A percentile compares a stretch with the other conserved stretches of the same genome.
Conservation (phyloP, 2,888 invertebrate species). For the Mythimna lalbum region DNA sequence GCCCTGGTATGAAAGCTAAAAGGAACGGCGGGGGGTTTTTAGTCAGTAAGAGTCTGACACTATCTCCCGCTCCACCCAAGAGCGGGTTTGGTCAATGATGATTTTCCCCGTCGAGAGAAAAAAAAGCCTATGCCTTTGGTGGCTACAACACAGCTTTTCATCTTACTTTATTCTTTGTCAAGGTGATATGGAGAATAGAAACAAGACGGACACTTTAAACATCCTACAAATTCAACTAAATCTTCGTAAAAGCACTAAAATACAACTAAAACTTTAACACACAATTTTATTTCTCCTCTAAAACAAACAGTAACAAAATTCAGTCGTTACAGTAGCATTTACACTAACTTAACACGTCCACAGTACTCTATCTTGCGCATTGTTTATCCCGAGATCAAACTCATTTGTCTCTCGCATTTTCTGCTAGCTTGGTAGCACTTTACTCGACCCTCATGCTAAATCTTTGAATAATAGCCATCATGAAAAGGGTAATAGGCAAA, state of each 20-base stretch:
- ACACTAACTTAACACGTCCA: conserved; percentile 28
- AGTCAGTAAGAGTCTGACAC: too few species aligned
- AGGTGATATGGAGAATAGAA: neutral
- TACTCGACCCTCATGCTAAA: conserved; percentile 16
- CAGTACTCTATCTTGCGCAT: conserved; percentile 32
- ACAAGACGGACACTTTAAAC: neutral
- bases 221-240: neutral
- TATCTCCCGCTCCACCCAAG: too few species aligned
- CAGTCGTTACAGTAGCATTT: neutral
- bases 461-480: conserved; percentile 33
- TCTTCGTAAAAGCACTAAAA: too few species aligned
- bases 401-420: conserved; percentile 55
- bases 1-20: too few species aligned
- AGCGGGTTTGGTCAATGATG: too few species aligned
- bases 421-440: conserved; percentile 14
- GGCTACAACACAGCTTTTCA: neutral
- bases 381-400: conserved; percentile 41
- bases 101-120: too few species aligned
- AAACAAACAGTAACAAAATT: conserved; percentile 8
- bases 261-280: neutral
- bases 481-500: too few species aligned
- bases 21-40: too few species aligned
- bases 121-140: too few species aligned
- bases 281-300: neutral
- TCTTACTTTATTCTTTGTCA: neutral